Base-by-base conservation (phyloP, 1,140 invertebrate genomes). In the Apis cerana region DNA sequence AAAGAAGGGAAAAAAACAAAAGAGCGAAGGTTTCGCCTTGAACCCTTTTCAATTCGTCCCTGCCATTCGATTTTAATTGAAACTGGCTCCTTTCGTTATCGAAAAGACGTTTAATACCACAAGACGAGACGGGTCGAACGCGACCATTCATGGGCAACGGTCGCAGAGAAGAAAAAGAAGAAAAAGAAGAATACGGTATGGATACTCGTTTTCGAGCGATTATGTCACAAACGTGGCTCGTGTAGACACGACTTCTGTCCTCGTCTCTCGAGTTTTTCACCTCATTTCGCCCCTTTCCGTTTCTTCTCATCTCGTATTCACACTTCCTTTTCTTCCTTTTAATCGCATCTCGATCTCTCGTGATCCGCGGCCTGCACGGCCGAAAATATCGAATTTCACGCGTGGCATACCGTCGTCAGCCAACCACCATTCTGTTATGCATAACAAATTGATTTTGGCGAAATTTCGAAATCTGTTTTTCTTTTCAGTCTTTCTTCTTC, bases 121-220 rank as follows among this genome's bases (percentile, higher is more conserved):
- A 33, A 81, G 75, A 58, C 72, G 43, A 56, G 59, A 13, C 27
- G 52, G 0, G 11, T 61, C 52, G 33, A 10, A 9, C 3, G 15
- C n/a, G 17, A 56, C 62, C 80, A 75, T 81, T 75, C 71, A 48
- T 68, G 74, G 64, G 27, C 21, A 56, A 48, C 27, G 50, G 58
- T 9, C 17, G 70, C 56, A 27, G 21, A 17, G 7, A n/a, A 23
- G 15, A 10, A 70, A 56, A 56, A 52, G 54, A 23, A 54, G 50
- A 61, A 80, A 68, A 74, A 75, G 54, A 74, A 19, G 75, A 50
- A 69, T 69, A 43, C 72, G 21, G 12, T 15, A 11, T 11, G 54
- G 15, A 82, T 43, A 75, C 54, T 71, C 61, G 76, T 83, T 83
- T 83, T 83, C 75, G 65, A 65, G 75, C 58, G 82, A 83, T 83